Conservation (phyloP, 1,140 invertebrate genomes). For the Coptotermes formosanus region DNA sequence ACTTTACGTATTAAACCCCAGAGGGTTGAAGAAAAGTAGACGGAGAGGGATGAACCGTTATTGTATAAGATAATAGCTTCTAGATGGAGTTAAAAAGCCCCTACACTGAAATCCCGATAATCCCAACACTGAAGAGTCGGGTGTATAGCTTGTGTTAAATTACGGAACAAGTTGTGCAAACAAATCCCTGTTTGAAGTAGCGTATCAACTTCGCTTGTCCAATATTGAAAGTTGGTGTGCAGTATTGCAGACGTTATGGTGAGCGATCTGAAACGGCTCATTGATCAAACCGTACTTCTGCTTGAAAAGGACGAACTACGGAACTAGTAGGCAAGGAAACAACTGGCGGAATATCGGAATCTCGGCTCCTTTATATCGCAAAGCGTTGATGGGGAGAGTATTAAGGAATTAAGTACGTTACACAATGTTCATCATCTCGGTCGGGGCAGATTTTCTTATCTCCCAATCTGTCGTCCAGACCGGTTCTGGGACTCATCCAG, state of each 20-base stretch:
- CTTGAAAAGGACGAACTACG: no score
- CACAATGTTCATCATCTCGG: no score
- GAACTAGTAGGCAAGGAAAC: background rate
- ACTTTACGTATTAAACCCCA: background rate
- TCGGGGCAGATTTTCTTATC: no score
- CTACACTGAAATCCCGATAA: background rate
- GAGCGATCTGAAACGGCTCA: background rate
- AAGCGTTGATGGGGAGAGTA: no score
- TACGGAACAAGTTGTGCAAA: background rate
- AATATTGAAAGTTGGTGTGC: background rate
- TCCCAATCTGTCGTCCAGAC: no score
- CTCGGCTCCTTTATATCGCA: no score
- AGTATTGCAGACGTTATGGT: background rate
- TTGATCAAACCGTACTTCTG: background rate
- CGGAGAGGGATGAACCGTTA: background rate
- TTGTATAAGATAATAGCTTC: constrained; percentile 10
- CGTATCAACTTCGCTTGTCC: background rate
- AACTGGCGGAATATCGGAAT: background rate
- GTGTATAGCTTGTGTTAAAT: background rate
- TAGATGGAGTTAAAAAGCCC: constrained; percentile 18
- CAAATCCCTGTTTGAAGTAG: background rate
- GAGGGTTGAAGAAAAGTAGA: background rate
- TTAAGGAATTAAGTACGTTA: no score
- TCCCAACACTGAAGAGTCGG: background rate
- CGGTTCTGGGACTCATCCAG: no score